These are phyloP conservation scores for Alsophila aescularia DNA, from an alignment of 2,888 invertebrate genomes.

Conservation along the genomic window DNA sequence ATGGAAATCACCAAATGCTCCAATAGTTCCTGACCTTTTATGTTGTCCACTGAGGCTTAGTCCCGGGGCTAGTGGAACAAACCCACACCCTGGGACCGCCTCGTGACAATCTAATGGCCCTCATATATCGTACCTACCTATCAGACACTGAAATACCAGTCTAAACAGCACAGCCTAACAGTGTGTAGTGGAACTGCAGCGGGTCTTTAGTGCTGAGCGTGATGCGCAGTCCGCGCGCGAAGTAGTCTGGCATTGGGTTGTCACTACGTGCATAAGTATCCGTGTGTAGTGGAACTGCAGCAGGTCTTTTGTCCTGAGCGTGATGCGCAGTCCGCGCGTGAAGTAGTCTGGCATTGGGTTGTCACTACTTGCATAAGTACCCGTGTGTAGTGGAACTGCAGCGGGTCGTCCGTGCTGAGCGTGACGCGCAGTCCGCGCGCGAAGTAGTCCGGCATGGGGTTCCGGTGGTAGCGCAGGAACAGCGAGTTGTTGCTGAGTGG, in stretches of 20 bases:
- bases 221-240: constrained; percentile 92
- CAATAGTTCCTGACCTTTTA: no score
- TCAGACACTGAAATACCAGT: no score
- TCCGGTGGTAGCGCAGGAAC: constrained; percentile 99
- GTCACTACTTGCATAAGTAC: constrained; percentile 79
- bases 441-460: constrained; percentile 98
- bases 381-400: constrained; percentile 99
- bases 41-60: no score
- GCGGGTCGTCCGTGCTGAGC: constrained; percentile 98
- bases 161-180: no score
- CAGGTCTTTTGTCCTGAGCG: constrained; percentile 99
- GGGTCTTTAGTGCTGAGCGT: constrained; percentile 99
- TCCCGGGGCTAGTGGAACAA: no score
- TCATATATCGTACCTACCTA: no score
- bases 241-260: no score
- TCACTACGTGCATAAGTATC: constrained; percentile 81
- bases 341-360: no score
- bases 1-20: no score
- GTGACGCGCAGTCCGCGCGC: constrained; percentile 97
- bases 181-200: constrained; percentile 99
- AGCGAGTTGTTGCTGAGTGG: constrained; percentile 99
- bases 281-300: constrained; percentile 99
- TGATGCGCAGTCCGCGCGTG: constrained; percentile 93
- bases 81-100: no score
- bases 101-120: no score